phyloP scores from a whole-genome alignment of 2,797 vertebrate genomes.

The Gadopsis bispinosus region DNA sequence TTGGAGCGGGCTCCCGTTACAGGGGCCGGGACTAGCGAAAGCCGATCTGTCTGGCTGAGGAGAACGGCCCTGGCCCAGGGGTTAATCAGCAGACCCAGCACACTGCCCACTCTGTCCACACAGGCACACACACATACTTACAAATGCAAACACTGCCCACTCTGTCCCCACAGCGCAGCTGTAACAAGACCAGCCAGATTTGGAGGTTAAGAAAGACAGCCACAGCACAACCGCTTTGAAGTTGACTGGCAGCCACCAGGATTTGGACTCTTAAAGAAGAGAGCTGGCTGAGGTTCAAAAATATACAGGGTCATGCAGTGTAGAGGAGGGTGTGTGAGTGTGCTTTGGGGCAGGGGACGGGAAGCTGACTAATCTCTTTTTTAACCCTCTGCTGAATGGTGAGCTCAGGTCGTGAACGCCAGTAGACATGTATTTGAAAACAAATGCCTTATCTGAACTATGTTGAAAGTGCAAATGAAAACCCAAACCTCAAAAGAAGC shows the following conservation, averaged over 20 bases:
- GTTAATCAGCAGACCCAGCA: conserved; percentile 89
- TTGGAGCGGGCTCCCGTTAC: conserved; percentile 90
- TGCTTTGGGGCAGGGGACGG: conserved; percentile 65
- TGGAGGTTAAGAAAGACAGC: conserved; percentile 83
- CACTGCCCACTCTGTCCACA: conserved; percentile 81
- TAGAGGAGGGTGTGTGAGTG: conserved; percentile 57
- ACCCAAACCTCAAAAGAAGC: conserved; percentile 8
- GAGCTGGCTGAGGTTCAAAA: conserved; percentile 75
- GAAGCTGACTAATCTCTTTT: conserved; percentile 81
- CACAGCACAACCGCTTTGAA: conserved; percentile 81
- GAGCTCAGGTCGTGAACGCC: conserved; percentile 42
- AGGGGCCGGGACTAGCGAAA: conserved; percentile 86
- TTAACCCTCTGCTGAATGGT: conserved; percentile 69
- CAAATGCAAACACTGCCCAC: conserved; percentile 74
- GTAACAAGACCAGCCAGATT: conserved; percentile 83
- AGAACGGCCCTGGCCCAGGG: conserved; percentile 86
- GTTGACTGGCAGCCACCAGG: conserved; percentile 82
- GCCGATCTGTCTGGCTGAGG: conserved; percentile 86
- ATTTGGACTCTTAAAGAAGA: conserved; percentile 80
- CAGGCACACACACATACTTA: conserved; percentile 38
- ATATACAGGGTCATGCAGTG: conserved; percentile 77
- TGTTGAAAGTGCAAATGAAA: conserved; percentile 26
- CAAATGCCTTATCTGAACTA: conserved; percentile 9
- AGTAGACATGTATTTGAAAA: conserved; percentile 22
- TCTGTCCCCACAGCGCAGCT: conserved; percentile 85